Conservation (phyloP, 2,113 vertebrate species). For the Ceuthmochares aereus region DNA sequence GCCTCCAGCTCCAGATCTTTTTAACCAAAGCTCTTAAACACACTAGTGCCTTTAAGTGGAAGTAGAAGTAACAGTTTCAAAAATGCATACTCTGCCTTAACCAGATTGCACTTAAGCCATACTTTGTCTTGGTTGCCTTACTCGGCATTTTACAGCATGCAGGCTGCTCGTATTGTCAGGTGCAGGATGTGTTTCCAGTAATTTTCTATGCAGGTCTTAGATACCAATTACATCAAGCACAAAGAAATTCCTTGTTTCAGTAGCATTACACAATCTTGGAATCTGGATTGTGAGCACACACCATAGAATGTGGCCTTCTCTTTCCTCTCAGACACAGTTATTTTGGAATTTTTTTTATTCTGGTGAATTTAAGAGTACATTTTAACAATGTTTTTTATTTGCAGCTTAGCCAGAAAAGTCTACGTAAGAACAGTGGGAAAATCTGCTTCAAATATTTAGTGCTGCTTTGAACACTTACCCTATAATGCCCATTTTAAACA, state of each 20-base stretch:
- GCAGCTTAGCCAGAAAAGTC: background rate
- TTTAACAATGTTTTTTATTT: background rate
- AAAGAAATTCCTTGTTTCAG: background rate
- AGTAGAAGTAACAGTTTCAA: background rate
- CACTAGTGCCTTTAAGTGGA: background rate
- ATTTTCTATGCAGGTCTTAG: background rate
- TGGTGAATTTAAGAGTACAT: background rate
- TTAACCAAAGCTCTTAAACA: background rate
- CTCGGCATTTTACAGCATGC: background rate
- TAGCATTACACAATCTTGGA: background rate
- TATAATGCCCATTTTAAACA: background rate
- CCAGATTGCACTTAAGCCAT: background rate
- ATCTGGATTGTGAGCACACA: background rate
- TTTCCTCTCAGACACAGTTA: background rate
- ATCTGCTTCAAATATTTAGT: background rate
- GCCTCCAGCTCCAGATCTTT: background rate
- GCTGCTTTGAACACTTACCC: background rate
- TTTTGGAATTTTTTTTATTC: background rate
- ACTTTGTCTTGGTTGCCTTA: background rate
- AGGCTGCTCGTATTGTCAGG: background rate
- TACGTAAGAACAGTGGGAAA: background rate
- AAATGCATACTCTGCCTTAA: slow-evolving; percentile 27
- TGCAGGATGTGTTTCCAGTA: background rate
- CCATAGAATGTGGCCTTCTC: background rate
- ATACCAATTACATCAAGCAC: background rate